A percentile compares a stretch with the other conserved stretches of the same genome.
phyloP scores from a whole-genome alignment of 2,888 invertebrate species.

The Xanthia togata region DNA sequence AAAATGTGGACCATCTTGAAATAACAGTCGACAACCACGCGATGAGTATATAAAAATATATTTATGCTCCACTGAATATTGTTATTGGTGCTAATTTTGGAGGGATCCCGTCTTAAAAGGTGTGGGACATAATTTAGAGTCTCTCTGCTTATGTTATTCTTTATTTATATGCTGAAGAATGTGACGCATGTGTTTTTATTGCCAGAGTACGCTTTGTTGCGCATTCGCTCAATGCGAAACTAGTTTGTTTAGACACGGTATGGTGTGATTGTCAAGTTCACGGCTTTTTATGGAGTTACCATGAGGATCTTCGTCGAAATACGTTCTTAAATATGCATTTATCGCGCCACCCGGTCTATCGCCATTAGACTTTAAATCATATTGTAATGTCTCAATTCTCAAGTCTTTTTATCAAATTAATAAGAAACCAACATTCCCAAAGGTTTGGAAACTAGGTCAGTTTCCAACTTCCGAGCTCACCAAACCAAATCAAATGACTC shows the following conservation, averaged over 20 bases:
- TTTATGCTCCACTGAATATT: slow-evolving; percentile 23
- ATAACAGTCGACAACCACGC: slow-evolving; percentile 24
- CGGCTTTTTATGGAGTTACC: slow-evolving; percentile 26
- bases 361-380: neutral
- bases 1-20: slow-evolving; percentile 42
- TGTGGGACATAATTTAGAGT: slow-evolving; percentile 7
- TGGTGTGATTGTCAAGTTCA: slow-evolving; percentile 40
- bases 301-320: neutral
- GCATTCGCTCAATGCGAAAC: slow-evolving; percentile 40
- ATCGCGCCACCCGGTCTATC: too few species aligned
- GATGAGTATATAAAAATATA: slow-evolving; percentile 16
- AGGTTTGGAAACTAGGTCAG: slow-evolving; percentile 33
- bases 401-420: slow-evolving; percentile 18
- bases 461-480: slow-evolving; percentile 36
- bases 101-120: neutral
- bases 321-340: neutral
- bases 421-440: slow-evolving; percentile 21
- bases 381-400: neutral
- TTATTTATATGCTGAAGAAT: slow-evolving; percentile 11
- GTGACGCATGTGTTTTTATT: slow-evolving; percentile 36
- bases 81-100: slow-evolving; percentile 29
- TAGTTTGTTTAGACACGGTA: slow-evolving; percentile 22
- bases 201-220: slow-evolving; percentile 29
- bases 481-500: slow-evolving; percentile 48
- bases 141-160: slow-evolving; percentile 7